phyloP scores from a whole-genome alignment of 2,113 vertebrate species.

The Vireo altiloquus region DNA sequence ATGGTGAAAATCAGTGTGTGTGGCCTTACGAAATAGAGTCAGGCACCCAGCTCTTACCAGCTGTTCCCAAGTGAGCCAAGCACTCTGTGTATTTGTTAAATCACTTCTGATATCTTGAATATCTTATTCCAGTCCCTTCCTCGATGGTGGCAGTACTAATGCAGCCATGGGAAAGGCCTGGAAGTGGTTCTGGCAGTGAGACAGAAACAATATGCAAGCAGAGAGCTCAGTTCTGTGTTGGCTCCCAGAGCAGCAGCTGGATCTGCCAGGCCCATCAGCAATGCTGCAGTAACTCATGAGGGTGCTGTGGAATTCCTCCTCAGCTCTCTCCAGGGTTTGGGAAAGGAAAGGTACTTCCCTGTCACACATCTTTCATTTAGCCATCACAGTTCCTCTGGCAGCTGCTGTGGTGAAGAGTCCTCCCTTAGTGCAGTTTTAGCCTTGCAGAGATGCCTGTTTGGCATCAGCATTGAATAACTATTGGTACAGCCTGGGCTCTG shows the following conservation, averaged over 20 bases:
- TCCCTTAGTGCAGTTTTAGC: neutral
- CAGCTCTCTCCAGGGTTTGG: neutral
- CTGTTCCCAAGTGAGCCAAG: neutral
- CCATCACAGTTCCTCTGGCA: neutral
- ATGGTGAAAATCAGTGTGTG: constrained; percentile 76
- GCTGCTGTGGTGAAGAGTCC: neutral
- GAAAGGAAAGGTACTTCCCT: neutral
- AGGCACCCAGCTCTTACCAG: neutral
- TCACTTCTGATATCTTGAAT: neutral
- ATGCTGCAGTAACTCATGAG: neutral
- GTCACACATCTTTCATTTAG: neutral
- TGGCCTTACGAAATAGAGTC: neutral
- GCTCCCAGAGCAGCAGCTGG: neutral
- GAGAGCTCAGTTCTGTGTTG: neutral
- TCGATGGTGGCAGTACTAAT: neutral
- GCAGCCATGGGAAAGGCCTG: neutral
- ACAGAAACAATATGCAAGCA: neutral
- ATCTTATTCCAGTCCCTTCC: neutral
- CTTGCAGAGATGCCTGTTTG: neutral
- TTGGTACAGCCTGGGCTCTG: neutral
- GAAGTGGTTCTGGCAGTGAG: neutral
- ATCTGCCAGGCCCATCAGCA: neutral
- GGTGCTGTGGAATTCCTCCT: neutral
- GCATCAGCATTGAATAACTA: neutral
- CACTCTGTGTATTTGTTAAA: neutral